These are phyloP conservation scores for Rapana venosa DNA, from an alignment of 2,888 invertebrate species.

Conservation along the genomic window DNA sequence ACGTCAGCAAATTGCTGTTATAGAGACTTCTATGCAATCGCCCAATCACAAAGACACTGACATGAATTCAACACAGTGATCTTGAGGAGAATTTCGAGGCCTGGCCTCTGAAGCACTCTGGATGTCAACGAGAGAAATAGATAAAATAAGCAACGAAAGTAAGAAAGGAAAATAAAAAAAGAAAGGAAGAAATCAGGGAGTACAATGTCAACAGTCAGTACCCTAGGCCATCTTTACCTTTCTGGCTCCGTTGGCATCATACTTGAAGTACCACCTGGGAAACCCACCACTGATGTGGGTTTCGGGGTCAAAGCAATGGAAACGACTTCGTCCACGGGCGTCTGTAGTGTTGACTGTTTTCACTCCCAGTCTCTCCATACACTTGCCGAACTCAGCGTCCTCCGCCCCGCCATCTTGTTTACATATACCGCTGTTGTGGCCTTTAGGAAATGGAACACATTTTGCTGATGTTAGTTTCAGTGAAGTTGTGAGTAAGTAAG, in stretches of 20 bases:
- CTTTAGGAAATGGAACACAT: background rate
- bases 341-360: slow-evolving; percentile 66
- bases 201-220: too few relatives aligned
- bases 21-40: too few relatives aligned
- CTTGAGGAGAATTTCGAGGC: too few relatives aligned
- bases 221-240: slow-evolving; percentile 53
- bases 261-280: slow-evolving; percentile 69
- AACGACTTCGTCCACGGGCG: slow-evolving; percentile 63
- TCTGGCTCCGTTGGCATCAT: slow-evolving; percentile 67
- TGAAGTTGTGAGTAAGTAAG: background rate
- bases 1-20: too few relatives aligned
- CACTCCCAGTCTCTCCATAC: slow-evolving; percentile 69
- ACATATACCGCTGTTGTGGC: slow-evolving; percentile 46
- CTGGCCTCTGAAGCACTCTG: too few relatives aligned
- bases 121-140: too few relatives aligned
- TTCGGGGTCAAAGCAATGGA: slow-evolving; percentile 71
- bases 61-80: too few relatives aligned
- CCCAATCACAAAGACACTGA: too few relatives aligned
- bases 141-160: too few relatives aligned
- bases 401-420: slow-evolving; percentile 67
- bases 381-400: slow-evolving; percentile 68
- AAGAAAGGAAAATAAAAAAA: too few relatives aligned
- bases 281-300: slow-evolving; percentile 65
- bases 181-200: too few relatives aligned
- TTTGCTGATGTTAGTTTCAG: background rate